Base-by-base conservation (phyloP, 1,140 invertebrate species). In the Triops longicaudatus region DNA sequence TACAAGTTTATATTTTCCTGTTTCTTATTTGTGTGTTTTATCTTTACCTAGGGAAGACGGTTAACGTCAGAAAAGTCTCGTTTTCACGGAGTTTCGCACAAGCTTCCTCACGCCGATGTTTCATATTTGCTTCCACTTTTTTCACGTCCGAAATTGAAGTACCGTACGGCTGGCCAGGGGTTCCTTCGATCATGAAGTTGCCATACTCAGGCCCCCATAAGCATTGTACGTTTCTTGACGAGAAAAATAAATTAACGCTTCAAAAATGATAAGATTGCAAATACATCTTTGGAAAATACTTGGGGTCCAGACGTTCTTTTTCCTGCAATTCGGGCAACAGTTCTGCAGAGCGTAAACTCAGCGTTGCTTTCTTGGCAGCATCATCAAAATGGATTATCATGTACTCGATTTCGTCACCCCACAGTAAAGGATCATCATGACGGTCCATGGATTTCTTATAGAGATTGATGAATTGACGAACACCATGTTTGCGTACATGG, bases 181-280 rank as follows among this genome's bases (percentile, higher is more conserved):
- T 99, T n/a, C 98, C 98, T 87, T 99, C 98, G 73, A 99, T 89
- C 97, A 99, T 99, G 82, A 99, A 99, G 73, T 93, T 91, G 31
- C 94, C 97, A 88, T 98, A 99, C 86, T 99, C 98, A 22, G 97
- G 98, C 74, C 95, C 88, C 98, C 98, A 99, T 26, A 97, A 84
- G 4, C 92, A 96, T 82, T 94, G 94, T 6, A 93, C 91, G 81
- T 99, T 87, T 78, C 88, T 87, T 37, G 31, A 37, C 2, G 78
- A 74, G 77, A 79, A 73, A 77, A 74, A 79, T 77, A 83, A 82
- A 12, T 14, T 72, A 76, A 42, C 6, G 6, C 14, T 72, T 31
- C 14, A 5, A 72, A 26, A 37, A 37, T 11, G 10, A 74, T 7
- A 37, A 74, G 5, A 74, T 1, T 22, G 31, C 7, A 37, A 2